Base-by-base conservation (phyloP, 2,888 invertebrate species). In the Sycophila texana region DNA sequence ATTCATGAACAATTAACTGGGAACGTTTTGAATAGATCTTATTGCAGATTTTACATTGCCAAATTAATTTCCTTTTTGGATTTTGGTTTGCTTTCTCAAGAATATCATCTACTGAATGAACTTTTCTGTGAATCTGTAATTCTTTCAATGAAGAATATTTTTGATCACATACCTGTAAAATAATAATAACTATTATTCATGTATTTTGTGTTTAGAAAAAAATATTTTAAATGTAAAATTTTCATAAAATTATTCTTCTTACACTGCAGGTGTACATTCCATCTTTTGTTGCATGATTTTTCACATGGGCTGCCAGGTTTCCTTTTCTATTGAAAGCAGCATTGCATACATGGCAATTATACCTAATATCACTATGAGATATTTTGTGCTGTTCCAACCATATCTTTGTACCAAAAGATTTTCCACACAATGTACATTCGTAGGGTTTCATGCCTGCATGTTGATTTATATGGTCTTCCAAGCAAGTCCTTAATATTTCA, bases 181-280 rank as follows among this genome's bases (percentile, higher is more conserved):
- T 39, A 39, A n/a, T 53, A 10, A 39, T 39, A 39, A n/a, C 16
- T n/a, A n/a, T n/a, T 53, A n/a, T 53, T 53, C 51, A n/a, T 13
- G 0, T 53, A 53, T 0, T 12, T 16, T 13, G 12, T 16, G 14
- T 4, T 3, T 53, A 53, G n/a, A 53, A 53, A 53, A 53, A 14
- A n/a, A 53, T n/a, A 53, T 14, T 51, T 51, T 13, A 53, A 53
- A 13, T 13, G 4, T 14, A 53, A 16, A n/a, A 53, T 53, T 53
- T 51, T 53, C 53, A 53, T 53, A 53, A n/a, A 53, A 53, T 53
- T 16, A 53, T 12, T 53, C 12, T 26, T n/a, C 53, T 53, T n/a
- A 53, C n/a, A 53, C 53, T n/a, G 53, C 53, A 53, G 5, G 53
- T 53, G n/a, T 53, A 53, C 53, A 53, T 53, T n/a, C 53, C 53